Conservation (phyloP, 2,113 vertebrate species). For the Eretmochelys imbricata region DNA sequence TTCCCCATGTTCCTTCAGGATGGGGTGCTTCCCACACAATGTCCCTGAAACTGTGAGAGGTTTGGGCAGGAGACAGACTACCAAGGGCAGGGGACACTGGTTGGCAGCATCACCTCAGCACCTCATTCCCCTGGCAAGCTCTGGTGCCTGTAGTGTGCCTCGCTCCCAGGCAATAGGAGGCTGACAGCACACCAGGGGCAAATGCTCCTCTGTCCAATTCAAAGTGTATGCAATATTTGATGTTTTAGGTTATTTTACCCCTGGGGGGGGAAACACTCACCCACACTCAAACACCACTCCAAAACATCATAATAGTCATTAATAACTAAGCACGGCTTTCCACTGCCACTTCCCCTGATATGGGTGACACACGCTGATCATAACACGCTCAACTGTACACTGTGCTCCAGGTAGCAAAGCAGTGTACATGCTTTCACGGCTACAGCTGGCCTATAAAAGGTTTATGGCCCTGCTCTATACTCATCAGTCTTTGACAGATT, state of each 20-base stretch:
- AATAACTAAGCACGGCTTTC: background rate
- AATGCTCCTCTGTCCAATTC: background rate
- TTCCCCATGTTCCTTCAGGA: background rate
- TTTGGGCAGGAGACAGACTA: background rate
- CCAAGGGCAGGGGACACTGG: background rate
- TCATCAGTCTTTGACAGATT: slow-evolving; percentile 31
- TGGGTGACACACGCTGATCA: background rate
- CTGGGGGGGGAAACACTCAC: background rate
- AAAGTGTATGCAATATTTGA: background rate
- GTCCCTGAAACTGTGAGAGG: background rate
- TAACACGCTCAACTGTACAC: background rate
- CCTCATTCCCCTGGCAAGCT: background rate
- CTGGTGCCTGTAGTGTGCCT: background rate
- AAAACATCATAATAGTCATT: background rate
- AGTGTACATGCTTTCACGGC: background rate
- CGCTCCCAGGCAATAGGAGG: background rate
- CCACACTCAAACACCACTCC: background rate
- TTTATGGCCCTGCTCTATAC: background rate
- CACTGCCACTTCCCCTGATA: background rate
- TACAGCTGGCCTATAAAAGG: background rate
- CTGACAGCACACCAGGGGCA: background rate
- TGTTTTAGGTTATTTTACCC: background rate
- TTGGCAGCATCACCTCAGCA: background rate
- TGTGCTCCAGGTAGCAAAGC: background rate
- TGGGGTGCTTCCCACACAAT: background rate